Percentiles rank a stretch among this genome's conserved stretches.
These are phyloP conservation scores for Drosophila pseudotakahashii DNA, from an alignment of 2,888 invertebrate species.

Conservation along the genomic window DNA sequence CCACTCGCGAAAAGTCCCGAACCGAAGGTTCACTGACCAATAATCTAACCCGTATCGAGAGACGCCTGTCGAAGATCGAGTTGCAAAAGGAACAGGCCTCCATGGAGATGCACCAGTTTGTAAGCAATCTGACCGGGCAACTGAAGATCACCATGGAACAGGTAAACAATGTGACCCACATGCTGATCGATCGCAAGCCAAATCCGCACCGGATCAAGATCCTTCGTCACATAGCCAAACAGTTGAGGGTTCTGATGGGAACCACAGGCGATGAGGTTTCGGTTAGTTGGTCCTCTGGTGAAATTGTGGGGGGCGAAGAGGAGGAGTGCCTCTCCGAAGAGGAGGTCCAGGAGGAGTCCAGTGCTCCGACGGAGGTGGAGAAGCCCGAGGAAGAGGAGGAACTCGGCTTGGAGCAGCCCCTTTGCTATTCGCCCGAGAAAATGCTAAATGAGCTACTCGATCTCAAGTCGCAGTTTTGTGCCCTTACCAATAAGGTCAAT, in stretches of 20 bases:
- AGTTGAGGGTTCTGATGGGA: constrained; percentile 57
- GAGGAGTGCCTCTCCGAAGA: constrained; percentile 36
- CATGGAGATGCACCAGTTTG: constrained; percentile 47
- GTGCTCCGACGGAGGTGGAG: constrained; percentile 48
- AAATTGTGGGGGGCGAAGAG: constrained; percentile 40
- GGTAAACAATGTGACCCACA: constrained; percentile 66
- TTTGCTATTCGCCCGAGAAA: constrained; percentile 75
- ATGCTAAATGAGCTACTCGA: constrained; percentile 76
- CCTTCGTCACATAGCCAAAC: constrained; percentile 56
- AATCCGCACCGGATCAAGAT: constrained; percentile 50
- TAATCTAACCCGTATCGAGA: constrained; percentile 46
- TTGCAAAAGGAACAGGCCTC: constrained; percentile 58
- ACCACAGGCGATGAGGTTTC: constrained; percentile 50
- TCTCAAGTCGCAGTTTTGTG: constrained; percentile 75
- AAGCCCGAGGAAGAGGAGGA: constrained; percentile 60
- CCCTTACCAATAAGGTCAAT: constrained; percentile 77
- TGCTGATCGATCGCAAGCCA: constrained; percentile 65
- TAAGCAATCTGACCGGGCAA: constrained; percentile 59
- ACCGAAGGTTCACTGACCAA: constrained; percentile 40
- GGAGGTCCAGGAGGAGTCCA: constrained; percentile 38
- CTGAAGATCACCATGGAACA: constrained; percentile 74
- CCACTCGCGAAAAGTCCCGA: constrained; percentile 24
- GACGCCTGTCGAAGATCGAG: constrained; percentile 63
- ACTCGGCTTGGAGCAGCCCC: constrained; percentile 62
- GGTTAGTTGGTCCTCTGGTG: constrained; percentile 64